phyloP scores from a whole-genome alignment of 2,888 invertebrate species.

The Spatulosminthurus flaviceps region DNA sequence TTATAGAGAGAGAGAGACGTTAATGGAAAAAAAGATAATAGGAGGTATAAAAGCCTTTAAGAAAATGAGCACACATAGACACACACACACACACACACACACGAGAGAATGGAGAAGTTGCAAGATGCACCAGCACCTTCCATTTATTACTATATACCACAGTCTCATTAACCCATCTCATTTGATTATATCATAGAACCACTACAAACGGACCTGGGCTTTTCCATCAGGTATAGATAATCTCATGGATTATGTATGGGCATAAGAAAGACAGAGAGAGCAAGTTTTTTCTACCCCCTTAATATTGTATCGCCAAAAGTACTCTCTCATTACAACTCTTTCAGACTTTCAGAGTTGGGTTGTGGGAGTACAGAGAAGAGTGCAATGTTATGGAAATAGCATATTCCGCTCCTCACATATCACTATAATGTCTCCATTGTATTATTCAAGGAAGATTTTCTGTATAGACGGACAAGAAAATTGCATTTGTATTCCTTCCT shows the following conservation, averaged over 20 bases:
- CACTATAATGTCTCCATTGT: too few relatives aligned
- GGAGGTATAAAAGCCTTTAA: not conserved
- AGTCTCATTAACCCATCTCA: conserved; percentile 14
- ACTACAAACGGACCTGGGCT: not conserved
- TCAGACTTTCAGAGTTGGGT: too few relatives aligned
- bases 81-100: too few relatives aligned
- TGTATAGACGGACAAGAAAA: too few relatives aligned
- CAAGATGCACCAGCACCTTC: not conserved
- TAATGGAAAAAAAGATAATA: conserved; percentile 7
- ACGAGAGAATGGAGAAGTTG: not conserved
- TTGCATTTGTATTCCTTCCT: conserved; percentile 9
- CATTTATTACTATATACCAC: not conserved
- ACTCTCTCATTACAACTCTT: too few relatives aligned
- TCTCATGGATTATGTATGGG: not conserved
- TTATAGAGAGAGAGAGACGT: not conserved
- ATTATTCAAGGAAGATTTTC: too few relatives aligned
- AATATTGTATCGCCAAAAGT: not conserved
- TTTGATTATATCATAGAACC: not conserved
- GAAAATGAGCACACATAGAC: not conserved
- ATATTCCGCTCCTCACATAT: too few relatives aligned
- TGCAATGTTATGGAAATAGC: too few relatives aligned
- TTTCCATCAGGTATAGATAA: conserved; percentile 12
- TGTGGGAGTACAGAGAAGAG: too few relatives aligned
- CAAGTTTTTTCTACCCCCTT: too few relatives aligned
- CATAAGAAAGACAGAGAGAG: too few relatives aligned